Evolutionary conservation across 2,888 invertebrate genomes (phyloP).

Genomic region (Strigamia crassipes): DNA sequence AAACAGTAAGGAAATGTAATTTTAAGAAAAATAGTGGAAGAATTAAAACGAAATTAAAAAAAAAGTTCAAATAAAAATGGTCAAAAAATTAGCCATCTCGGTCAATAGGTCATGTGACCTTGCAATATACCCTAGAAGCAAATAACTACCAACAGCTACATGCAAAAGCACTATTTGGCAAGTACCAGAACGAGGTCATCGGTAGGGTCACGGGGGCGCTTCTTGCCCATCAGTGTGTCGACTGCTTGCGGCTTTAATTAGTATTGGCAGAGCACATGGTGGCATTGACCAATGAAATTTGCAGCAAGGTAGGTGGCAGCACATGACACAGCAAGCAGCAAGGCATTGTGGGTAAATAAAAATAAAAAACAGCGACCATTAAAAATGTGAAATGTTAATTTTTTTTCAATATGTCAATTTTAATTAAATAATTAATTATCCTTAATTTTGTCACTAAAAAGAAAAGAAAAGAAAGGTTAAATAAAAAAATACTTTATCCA

Average conservation of each 20-base stretch:
- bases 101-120: constrained; percentile 57
- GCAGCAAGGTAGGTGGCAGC: constrained; percentile 58
- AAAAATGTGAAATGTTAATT: constrained; percentile 48
- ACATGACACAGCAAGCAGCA: constrained; percentile 62
- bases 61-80: background rate
- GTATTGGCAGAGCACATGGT: constrained; percentile 58
- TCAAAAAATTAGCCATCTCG: constrained; percentile 25
- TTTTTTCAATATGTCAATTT: constrained; percentile 35
- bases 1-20: constrained; percentile 28
- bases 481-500: constrained; percentile 39
- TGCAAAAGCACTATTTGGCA: constrained; percentile 58
- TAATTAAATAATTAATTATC: constrained; percentile 42
- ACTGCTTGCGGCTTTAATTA: constrained; percentile 60
- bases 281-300: constrained; percentile 57
- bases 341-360: constrained; percentile 60
- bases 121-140: constrained; percentile 56
- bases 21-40: background rate
- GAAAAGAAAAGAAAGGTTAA: constrained; percentile 37
- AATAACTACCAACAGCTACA: constrained; percentile 56
- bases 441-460: constrained; percentile 42
- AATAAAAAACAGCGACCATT: constrained; percentile 54
- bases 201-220: constrained; percentile 85
- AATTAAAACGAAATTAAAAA: constrained; percentile 5
- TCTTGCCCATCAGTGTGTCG: constrained; percentile 79
- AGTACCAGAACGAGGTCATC: constrained; percentile 95